Base-by-base conservation (phyloP, 2,113 vertebrate genomes). In the Hydropotes inermis region DNA sequence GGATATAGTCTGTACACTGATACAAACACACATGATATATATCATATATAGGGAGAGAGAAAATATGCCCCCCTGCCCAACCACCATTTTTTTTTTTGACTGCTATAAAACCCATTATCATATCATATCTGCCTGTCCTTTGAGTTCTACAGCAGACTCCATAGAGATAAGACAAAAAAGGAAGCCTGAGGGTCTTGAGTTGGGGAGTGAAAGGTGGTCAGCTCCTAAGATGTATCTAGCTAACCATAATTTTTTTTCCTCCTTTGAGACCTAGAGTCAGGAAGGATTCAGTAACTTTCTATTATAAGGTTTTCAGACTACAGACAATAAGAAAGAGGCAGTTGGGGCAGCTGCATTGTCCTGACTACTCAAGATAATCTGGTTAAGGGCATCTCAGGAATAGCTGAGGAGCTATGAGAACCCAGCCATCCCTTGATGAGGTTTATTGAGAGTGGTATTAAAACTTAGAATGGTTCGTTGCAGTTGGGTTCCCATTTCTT, bases 251-350 rank as follows among this genome's bases (percentile, higher is more conserved):
- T 33, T 81, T 52, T 25, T 90, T 89, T 92, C 6, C 21, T 78
- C 70, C 84, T 94, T 91, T 96, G 87, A 97, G 67, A 95, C 17
- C 39, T 12, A 94, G 67, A 82, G 7, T 95, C 67, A 39, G 21
- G 50, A 91, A 92, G 87, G 30, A 94, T 92, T 95, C 6, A 87
- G 0, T 43, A 84, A n/a, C 30, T 89, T 86, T 79, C 10, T 94
- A 0, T 36, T 52, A 7, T 4, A 87, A 92, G 57, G n/a, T 87
- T 92, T 96, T 87, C 87, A 36, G 81, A 61, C 19, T 30, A 27
- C 30, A 67, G 81, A 85, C 90, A 23, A 87, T 92, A 76, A 14
- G 78, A 82, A 86, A 57, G 47, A 87, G 86, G 81, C n/a, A 57
- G 19, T 76, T 87, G 43, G 27, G 61, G 78, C 94, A 70, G 55